These are phyloP conservation scores for Malurus cyaneus DNA, from an alignment of 2,113 vertebrate genomes.

Conservation along the genomic window DNA sequence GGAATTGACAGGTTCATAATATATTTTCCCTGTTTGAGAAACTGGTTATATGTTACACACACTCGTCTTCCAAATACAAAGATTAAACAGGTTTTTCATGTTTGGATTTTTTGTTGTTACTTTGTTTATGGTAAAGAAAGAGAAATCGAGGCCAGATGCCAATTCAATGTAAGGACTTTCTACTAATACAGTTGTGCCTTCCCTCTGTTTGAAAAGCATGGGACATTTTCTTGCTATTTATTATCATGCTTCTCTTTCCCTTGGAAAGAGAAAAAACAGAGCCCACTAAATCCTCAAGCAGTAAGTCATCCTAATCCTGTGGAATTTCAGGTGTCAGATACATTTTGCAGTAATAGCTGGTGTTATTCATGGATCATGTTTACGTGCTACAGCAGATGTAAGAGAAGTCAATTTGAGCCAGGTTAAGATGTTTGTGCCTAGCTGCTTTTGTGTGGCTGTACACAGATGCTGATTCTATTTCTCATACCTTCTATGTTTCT, in stretches of 20 bases:
- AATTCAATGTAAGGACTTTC: neutral
- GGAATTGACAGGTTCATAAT: neutral
- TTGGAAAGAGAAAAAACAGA: neutral
- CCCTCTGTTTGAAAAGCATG: neutral
- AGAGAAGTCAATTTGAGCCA: neutral
- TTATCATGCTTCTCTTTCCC: neutral
- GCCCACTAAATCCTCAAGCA: neutral
- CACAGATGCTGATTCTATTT: neutral
- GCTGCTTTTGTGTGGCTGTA: neutral
- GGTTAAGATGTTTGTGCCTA: neutral
- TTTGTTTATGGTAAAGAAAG: neutral
- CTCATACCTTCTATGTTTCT: neutral
- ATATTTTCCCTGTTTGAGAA: neutral
- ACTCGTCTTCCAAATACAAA: neutral
- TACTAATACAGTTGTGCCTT: neutral
- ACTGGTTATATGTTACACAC: neutral
- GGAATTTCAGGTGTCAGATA: conserved; percentile 7
- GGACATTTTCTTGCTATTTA: neutral
- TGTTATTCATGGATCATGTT: neutral
- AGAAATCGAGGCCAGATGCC: neutral
- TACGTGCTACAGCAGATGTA: neutral
- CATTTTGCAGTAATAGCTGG: neutral
- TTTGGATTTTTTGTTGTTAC: neutral
- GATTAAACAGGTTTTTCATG: neutral
- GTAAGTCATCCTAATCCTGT: neutral